Evolutionary conservation across 2,888 invertebrate genomes (phyloP).

Genomic region (Hemistola chrysoprasaria): DNA sequence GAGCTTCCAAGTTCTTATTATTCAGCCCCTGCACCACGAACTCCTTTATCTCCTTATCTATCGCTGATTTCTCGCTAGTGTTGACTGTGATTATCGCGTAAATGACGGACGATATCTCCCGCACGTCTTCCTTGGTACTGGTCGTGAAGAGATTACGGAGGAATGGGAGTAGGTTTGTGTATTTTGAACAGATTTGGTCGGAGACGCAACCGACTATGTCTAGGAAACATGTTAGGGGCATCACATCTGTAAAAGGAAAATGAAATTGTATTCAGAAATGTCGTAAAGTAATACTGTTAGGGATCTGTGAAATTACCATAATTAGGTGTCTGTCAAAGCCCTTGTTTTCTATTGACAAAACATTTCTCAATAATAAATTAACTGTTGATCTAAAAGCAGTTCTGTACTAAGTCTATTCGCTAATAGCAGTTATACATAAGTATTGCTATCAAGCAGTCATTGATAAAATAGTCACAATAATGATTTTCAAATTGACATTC

Average conservation of each 20-base stretch:
- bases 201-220: constrained; percentile 93
- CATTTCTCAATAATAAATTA: too few relatives aligned
- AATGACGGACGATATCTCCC: constrained; percentile 87
- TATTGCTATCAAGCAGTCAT: too few relatives aligned
- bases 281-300: too few relatives aligned
- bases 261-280: too few relatives aligned
- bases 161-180: constrained; percentile 85
- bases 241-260: constrained; percentile 69
- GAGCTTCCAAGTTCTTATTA: constrained; percentile 86
- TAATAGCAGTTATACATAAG: too few relatives aligned
- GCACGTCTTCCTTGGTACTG: constrained; percentile 87
- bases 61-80: constrained; percentile 74
- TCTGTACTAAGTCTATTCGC: too few relatives aligned
- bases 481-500: too few relatives aligned
- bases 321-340: too few relatives aligned
- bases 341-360: too few relatives aligned
- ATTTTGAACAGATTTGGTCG: constrained; percentile 84
- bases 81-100: constrained; percentile 87
- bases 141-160: constrained; percentile 84
- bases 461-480: too few relatives aligned
- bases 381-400: too few relatives aligned
- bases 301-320: too few relatives aligned
- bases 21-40: constrained; percentile 75
- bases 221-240: constrained; percentile 88
- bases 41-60: constrained; percentile 77